Evolutionary conservation across 2,797 vertebrate genomes (phyloP).

Genomic region (Gallinago solitaria): DNA sequence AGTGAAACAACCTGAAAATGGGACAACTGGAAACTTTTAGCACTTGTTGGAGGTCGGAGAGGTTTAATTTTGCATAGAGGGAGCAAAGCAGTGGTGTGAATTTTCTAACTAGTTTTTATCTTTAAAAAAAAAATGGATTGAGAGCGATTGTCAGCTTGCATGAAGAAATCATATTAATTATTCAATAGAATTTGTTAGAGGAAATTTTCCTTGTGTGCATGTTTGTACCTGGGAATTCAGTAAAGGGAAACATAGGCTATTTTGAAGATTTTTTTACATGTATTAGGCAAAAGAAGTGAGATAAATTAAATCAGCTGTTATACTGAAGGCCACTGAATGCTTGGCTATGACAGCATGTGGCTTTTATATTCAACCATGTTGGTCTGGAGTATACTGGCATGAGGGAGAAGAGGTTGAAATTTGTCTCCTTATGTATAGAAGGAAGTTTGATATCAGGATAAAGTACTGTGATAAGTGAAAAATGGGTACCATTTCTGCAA

Average conservation of each 20-base stretch:
- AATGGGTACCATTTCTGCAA: not conserved
- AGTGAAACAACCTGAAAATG: not conserved
- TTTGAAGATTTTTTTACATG: not conserved
- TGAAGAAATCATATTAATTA: not conserved
- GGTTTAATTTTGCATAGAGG: not conserved
- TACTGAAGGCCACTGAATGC: not conserved
- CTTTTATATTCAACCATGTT: not conserved
- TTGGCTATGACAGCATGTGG: not conserved
- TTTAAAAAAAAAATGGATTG: not conserved
- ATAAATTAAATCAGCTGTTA: not conserved
- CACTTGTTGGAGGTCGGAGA: not conserved
- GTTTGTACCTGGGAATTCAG: not conserved
- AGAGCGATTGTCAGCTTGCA: not conserved
- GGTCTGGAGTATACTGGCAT: not conserved
- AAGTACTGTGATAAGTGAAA: not conserved
- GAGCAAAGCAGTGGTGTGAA: not conserved
- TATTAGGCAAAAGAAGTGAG: not conserved
- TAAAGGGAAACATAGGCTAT: not conserved
- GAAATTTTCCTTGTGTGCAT: rapidly evolving
- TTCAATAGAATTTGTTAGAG: not conserved
- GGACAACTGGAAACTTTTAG: not conserved
- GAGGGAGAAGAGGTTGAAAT: not conserved
- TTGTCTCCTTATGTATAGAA: not conserved
- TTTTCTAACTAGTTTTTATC: not conserved
- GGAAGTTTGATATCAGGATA: not conserved